Conservation (phyloP, 2,888 invertebrate species). For the Rhyacophila evoluta region DNA sequence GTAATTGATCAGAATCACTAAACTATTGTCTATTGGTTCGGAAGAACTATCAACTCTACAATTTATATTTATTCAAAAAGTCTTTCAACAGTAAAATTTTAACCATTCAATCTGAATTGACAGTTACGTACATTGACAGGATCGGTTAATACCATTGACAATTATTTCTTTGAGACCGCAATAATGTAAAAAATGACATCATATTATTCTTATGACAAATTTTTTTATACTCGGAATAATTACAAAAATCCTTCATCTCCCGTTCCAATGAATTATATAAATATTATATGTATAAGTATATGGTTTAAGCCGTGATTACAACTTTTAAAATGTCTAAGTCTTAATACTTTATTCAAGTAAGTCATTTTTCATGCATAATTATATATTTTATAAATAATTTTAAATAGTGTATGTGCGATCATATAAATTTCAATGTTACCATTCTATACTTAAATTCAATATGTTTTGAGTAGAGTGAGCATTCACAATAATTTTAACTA, state of each 20-base stretch:
- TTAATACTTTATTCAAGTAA: neutral
- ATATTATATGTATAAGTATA: too few relatives aligned
- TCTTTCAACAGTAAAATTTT: neutral
- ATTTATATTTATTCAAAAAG: neutral
- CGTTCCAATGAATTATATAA: too few relatives aligned
- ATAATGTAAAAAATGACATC: neutral
- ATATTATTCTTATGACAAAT: neutral
- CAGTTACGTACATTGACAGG: neutral
- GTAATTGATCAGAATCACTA: constrained; percentile 17
- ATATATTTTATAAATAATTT: neutral
- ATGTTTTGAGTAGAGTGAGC: neutral
- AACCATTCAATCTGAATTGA: neutral
- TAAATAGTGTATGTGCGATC: neutral
- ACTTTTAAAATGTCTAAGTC: neutral
- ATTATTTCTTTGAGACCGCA: neutral
- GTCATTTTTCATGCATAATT: neutral
- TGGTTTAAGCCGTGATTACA: neutral
- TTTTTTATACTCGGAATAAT: neutral
- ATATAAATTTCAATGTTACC: neutral
- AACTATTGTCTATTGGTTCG: constrained; percentile 1
- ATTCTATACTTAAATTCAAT: neutral
- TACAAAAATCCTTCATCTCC: neutral
- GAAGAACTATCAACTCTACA: neutral
- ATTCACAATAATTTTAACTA: neutral
- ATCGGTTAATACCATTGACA: neutral